Percentiles rank a stretch among this genome's conserved stretches.
These are phyloP conservation scores for Megalonaias nervosa DNA, from an alignment of 1,140 invertebrate genomes.

Conservation along the genomic window DNA sequence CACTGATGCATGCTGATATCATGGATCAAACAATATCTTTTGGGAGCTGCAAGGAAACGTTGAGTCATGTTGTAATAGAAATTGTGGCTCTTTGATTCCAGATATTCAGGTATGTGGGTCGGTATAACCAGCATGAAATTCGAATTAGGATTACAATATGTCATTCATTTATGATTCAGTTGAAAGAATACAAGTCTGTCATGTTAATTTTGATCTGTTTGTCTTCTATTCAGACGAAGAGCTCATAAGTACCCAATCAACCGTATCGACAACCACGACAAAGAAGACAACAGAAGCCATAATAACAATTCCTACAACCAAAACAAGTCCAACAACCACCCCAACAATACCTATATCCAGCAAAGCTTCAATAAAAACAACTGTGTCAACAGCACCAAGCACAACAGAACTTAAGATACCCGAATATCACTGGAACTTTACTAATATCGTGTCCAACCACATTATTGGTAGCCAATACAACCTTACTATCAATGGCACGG, in stretches of 20 bases:
- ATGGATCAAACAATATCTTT: no score
- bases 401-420: constrained; percentile 16
- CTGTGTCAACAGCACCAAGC: constrained; percentile 12
- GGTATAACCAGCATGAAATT: no score
- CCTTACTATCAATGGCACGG: constrained; percentile 9
- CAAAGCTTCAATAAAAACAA: neutral
- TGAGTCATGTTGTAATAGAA: no score
- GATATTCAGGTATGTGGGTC: no score
- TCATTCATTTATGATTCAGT: no score
- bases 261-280: constrained; percentile 6
- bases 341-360: neutral
- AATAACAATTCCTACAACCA: constrained; percentile 1
- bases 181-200: no score
- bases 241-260: neutral
- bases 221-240: no score
- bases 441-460: constrained; percentile 2
- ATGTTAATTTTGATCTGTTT: no score
- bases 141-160: no score
- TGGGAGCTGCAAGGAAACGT: no score
- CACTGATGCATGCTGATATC: no score
- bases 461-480: constrained; percentile 25
- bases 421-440: constrained; percentile 19
- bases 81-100: no score
- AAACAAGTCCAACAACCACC: constrained; percentile 12
- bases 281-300: neutral